Conservation (phyloP, 2,113 vertebrate species). For the Carettochelys insculpta region DNA sequence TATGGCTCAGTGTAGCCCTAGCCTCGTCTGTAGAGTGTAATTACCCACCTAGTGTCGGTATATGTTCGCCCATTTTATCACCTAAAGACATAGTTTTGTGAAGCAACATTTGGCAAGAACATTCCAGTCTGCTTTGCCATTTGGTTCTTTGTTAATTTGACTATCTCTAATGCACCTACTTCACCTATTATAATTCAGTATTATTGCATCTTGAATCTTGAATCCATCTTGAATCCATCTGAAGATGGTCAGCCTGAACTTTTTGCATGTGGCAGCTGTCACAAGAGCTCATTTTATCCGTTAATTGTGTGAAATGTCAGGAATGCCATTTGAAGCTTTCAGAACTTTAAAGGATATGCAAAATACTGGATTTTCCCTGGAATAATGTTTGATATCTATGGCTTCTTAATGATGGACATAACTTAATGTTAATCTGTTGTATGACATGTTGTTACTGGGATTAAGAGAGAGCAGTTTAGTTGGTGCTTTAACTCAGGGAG, state of each 20-base stretch:
- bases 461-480: constrained; percentile 1
- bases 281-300: rapidly evolving
- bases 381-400: neutral
- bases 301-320: neutral
- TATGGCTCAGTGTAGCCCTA: too few species aligned
- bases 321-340: neutral
- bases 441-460: constrained; percentile 18
- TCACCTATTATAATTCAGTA: rapidly evolving
- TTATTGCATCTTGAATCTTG: neutral
- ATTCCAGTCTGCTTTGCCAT: constrained; percentile 63
- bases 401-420: neutral
- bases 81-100: constrained; percentile 54
- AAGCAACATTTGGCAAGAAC: constrained; percentile 44
- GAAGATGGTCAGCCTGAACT: neutral
- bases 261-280: neutral
- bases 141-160: constrained; percentile 36
- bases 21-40: constrained; percentile 30
- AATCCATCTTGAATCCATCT: neutral
- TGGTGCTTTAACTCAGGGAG: constrained; percentile 31
- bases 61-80: constrained; percentile 48
- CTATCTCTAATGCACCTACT: neutral
- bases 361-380: neutral
- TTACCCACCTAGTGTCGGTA: constrained; percentile 26
- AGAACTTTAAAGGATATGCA: neutral
- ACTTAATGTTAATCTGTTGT: neutral